A percentile compares a stretch with the other conserved stretches of the same genome.
These are phyloP conservation scores for Synanthedon myopaeformis DNA, from an alignment of 2,888 invertebrate species.

Conservation along the genomic window DNA sequence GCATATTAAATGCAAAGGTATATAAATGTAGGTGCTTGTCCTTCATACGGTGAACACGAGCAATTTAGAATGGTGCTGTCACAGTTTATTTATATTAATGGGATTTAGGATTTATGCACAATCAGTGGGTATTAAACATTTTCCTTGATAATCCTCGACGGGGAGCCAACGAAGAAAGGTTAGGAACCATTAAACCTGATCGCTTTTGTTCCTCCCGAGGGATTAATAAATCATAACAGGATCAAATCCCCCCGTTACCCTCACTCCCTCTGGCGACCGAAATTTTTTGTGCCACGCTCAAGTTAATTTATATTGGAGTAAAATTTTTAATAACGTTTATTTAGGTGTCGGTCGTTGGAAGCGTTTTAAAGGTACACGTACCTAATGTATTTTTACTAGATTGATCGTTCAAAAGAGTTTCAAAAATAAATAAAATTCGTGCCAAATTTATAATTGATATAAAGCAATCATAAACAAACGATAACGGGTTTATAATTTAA, in stretches of 20 bases:
- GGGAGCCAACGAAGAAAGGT: slow-evolving; percentile 6
- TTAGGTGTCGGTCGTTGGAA: too few relatives aligned
- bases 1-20: too few relatives aligned
- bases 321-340: too few relatives aligned
- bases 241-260: background rate
- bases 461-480: too few relatives aligned
- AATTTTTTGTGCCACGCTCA: background rate
- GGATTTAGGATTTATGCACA: slow-evolving; percentile 7
- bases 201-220: slow-evolving; percentile 12
- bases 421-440: too few relatives aligned
- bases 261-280: background rate
- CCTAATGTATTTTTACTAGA: too few relatives aligned
- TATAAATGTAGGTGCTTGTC: background rate
- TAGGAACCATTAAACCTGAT: slow-evolving; percentile 11
- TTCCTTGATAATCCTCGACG: slow-evolving; percentile 6
- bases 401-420: too few relatives aligned
- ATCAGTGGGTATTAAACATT: slow-evolving; percentile 9
- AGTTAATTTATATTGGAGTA: background rate
- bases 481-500: too few relatives aligned
- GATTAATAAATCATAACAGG: slow-evolving; percentile 13
- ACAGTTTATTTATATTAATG: slow-evolving; percentile 11
- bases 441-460: too few relatives aligned
- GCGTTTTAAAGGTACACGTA: too few relatives aligned
- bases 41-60: slow-evolving; percentile 3
- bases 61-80: background rate